Conservation (phyloP, 2,797 vertebrate species). For the Merluccius polli region DNA sequence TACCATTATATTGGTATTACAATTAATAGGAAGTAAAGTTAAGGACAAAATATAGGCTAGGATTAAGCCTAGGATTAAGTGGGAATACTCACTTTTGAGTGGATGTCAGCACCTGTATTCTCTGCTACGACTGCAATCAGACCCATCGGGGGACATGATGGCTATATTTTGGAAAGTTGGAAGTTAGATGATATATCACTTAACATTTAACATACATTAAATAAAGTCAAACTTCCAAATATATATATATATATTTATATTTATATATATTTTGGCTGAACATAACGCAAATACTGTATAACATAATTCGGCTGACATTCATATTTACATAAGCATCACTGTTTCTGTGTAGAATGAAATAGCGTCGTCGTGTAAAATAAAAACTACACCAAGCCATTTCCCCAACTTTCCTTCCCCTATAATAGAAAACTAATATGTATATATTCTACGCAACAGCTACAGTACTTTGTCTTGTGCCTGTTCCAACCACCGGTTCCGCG, state of each 20-base stretch:
- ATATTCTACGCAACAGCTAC: constrained; percentile 17
- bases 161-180: no score
- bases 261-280: not conserved
- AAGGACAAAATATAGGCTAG: not conserved
- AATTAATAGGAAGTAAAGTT: not conserved
- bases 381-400: constrained; percentile 4
- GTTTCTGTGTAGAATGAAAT: not conserved
- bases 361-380: constrained; percentile 28
- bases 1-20: not conserved
- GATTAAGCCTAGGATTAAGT: not conserved
- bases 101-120: not conserved
- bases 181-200: not conserved
- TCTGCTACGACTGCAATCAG: not conserved
- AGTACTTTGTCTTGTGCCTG: constrained; percentile 2
- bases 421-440: constrained; percentile 34
- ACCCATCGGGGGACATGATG: no score
- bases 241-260: not conserved
- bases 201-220: not conserved
- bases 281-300: not conserved
- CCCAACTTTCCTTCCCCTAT: not conserved
- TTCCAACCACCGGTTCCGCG: not conserved
- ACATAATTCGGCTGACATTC: not conserved
- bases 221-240: not conserved
- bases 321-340: constrained; percentile 23
- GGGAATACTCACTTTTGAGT: not conserved